These are phyloP conservation scores for Philopotamus ludificatus DNA, from an alignment of 1,140 invertebrate species.

Conservation along the genomic window DNA sequence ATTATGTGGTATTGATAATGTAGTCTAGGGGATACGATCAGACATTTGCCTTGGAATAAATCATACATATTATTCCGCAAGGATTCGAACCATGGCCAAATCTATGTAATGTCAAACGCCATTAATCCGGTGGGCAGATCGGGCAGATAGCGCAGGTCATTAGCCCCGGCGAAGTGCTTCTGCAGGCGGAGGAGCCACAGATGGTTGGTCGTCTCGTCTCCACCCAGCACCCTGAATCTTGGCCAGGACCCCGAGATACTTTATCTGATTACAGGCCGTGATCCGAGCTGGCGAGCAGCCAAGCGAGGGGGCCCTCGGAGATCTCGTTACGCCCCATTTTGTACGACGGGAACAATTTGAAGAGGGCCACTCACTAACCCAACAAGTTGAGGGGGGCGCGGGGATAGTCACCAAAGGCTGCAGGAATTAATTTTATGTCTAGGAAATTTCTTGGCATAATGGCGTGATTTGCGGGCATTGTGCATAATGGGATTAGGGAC, in stretches of 20 bases:
- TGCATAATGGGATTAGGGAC: too few relatives aligned
- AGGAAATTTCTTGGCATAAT: too few relatives aligned
- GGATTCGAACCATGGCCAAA: too few relatives aligned
- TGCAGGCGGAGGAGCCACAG: constrained; percentile 1
- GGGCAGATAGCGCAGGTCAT: neutral
- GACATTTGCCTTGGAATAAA: too few relatives aligned
- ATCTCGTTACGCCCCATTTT: constrained; percentile 1
- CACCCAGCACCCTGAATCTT: neutral
- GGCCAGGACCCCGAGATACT: constrained; percentile 7
- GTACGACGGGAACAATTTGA: constrained; percentile 4
- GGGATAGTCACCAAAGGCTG: neutral
- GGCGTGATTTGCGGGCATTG: too few relatives aligned
- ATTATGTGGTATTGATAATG: too few relatives aligned
- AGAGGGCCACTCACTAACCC: constrained; percentile 6
- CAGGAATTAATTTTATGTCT: constrained; percentile 16
- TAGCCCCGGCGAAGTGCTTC: neutral
- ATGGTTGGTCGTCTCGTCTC: constrained; percentile 4
- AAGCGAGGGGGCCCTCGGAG: neutral
- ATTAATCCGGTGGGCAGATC: neutral
- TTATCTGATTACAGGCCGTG: constrained; percentile 18
- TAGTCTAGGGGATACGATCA: too few relatives aligned
- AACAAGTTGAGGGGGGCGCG: too few relatives aligned
- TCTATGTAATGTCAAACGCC: neutral
- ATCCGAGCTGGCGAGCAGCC: constrained; percentile 1
- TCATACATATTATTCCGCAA: too few relatives aligned